Evolutionary conservation across 2,888 invertebrate species (phyloP), one percentile per base, ranked within the genome.

Genomic region (Adineta ricciae): DNA sequence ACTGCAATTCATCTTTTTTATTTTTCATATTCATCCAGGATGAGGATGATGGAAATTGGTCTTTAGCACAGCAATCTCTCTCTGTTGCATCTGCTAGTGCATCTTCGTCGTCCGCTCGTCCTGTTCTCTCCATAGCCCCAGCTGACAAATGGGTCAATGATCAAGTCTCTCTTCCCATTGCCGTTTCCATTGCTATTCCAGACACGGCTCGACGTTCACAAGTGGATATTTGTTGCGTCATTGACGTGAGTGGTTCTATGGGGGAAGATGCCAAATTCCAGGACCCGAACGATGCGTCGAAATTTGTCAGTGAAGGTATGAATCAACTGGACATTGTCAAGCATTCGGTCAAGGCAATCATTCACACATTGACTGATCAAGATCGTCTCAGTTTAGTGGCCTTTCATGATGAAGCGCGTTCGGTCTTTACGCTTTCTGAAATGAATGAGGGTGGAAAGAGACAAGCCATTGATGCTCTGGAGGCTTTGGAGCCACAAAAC

Each of bases 201-300:
- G n/a, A 56, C 56, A 27, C 32, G n/a, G 9, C 56, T 56, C 56
- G 32, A 27, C 56, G 56, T 56, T 56, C 56, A 56, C 56, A 56
- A 56, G 56, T 56, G 56, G 56, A 56, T 56, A 56, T 56, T 56
- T 56, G 56, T 56, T 56, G 56, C 32, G 56, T 56, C 56, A 56
- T 56, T 56, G 56, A 56, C 32, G 56, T 56, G 56, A 56, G 56
- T 56, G 56, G 56, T 27, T 56, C 56, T 56, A 56, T 56, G 56
- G 56, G 56, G 56, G 56, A 56, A 56, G 56, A 56, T 56, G 56
- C 56, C 56, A 56, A 56, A 56, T 56, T 56, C 56, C 56, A 56
- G 56, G 56, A 56, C 27, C 56, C 56, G n/a, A 56, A 56, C 7
- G 56, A 56, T 56, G 56, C 7, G 27, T 56, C 56, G 27, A 56